A percentile compares a stretch with the other conserved stretches of the same genome.
Conservation (phyloP, 2,888 invertebrate species). For the Ochropleura leucogaster region DNA sequence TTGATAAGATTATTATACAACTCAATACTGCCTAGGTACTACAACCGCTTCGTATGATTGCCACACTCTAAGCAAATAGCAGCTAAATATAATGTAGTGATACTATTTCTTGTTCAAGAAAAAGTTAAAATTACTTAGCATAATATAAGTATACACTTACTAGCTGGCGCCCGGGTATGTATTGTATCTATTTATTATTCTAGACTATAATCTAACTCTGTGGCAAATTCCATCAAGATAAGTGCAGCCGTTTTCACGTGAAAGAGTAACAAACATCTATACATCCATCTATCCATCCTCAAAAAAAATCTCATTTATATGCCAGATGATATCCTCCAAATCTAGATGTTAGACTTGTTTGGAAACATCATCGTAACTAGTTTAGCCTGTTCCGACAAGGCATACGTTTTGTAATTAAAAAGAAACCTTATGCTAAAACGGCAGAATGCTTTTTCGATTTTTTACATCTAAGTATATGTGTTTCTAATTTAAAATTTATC, state of each 20-base stretch:
- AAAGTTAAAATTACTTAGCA: neutral
- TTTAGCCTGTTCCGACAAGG: constrained; percentile 21
- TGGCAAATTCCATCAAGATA: too few species aligned
- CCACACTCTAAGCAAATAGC: neutral
- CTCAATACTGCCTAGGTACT: neutral
- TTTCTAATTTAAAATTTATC: constrained; percentile 12
- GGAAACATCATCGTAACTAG: constrained; percentile 35
- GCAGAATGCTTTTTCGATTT: constrained; percentile 17
- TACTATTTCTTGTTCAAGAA: neutral
- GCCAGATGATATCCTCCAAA: too few species aligned
- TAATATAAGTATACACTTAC: neutral
- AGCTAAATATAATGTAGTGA: too few species aligned
- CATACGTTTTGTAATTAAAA: neutral
- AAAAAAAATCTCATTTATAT: too few species aligned
- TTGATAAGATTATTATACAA: constrained; percentile 28
- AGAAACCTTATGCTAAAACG: neutral
- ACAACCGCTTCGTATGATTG: neutral
- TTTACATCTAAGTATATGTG: neutral
- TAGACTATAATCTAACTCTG: too few species aligned
- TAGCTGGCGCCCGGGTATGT: too few species aligned
- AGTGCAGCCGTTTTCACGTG: too few species aligned
- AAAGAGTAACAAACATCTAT: too few species aligned
- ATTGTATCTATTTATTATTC: too few species aligned
- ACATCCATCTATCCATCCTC: too few species aligned
- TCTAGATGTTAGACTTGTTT: constrained; percentile 30